Percentiles rank a stretch among this genome's conserved stretches.
Conservation (phyloP, 2,797 vertebrate genomes). For the Pseudochirops cupreus region DNA sequence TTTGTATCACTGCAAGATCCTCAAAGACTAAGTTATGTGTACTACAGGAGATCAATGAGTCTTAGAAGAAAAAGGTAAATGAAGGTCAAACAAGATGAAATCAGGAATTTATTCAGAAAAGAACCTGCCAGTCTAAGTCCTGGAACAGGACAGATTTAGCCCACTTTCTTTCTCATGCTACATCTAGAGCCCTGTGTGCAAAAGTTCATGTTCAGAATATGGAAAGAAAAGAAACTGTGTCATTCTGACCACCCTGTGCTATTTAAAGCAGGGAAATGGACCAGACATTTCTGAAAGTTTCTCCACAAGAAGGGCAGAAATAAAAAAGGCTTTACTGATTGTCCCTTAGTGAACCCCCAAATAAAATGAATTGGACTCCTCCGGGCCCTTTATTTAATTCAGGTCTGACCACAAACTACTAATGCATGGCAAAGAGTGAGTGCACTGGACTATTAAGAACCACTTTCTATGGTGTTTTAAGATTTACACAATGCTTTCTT, state of each 20-base stretch:
- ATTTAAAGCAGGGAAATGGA: not conserved
- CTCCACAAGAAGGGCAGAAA: not conserved
- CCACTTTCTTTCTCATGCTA: not conserved
- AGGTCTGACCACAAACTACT: not conserved
- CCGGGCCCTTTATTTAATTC: not conserved
- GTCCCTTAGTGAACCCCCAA: not conserved
- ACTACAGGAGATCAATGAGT: not conserved
- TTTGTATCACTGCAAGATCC: not conserved
- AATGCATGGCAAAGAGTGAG: not conserved
- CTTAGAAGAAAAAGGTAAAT: not conserved
- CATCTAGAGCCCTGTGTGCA: not conserved
- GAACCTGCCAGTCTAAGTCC: not conserved
- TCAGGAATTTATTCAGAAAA: not conserved
- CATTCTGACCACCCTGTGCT: not conserved
- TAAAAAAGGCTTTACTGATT: not conserved
- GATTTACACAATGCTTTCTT: not conserved
- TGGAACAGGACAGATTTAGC: not conserved
- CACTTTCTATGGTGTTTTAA: not conserved
- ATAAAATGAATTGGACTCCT: not conserved
- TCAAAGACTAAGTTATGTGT: not conserved
- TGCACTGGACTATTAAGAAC: not conserved
- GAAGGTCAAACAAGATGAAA: not conserved
- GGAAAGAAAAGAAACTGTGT: not conserved
- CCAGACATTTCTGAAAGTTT: not conserved
- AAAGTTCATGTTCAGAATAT: not conserved